Percentiles rank a stretch among this genome's conserved stretches.
Evolutionary conservation across 2,113 vertebrate genomes (phyloP).

Genomic region (Melanostigma gelatinosum): DNA sequence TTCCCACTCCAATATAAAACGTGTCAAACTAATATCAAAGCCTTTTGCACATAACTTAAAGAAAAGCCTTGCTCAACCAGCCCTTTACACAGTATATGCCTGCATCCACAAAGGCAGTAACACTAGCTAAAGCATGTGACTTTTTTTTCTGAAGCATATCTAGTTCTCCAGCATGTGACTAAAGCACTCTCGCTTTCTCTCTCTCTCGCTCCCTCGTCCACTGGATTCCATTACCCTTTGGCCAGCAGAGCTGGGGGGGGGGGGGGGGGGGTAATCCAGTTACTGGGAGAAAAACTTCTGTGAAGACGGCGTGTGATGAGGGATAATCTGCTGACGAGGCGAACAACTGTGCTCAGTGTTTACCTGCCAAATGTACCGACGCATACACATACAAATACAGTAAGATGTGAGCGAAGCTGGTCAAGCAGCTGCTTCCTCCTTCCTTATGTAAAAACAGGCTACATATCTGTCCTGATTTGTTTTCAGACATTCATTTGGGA

Average conservation of each 20-base stretch:
- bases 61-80: neutral
- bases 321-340: constrained; percentile 48
- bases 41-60: neutral
- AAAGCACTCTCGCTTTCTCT: constrained; percentile 14
- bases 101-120: constrained; percentile 40
- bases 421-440: constrained; percentile 1
- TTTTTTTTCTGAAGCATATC: constrained; percentile 66
- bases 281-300: constrained; percentile 65
- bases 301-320: constrained; percentile 46
- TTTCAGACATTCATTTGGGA: neutral
- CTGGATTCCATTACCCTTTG: constrained; percentile 68
- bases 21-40: neutral
- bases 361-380: constrained; percentile 49
- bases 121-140: constrained; percentile 64
- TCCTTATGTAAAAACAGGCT: neutral
- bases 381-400: constrained; percentile 6
- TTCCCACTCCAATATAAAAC: neutral
- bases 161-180: constrained; percentile 74
- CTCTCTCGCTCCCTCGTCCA: constrained; percentile 12
- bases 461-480: constrained; percentile 2
- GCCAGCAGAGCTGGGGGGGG: constrained; percentile 59
- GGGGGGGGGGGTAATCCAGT: constrained; percentile 42
- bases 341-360: constrained; percentile 51
- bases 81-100: neutral
- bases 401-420: neutral